Base-by-base conservation (phyloP, 2,797 vertebrate genomes). In the Vultur gryphus region DNA sequence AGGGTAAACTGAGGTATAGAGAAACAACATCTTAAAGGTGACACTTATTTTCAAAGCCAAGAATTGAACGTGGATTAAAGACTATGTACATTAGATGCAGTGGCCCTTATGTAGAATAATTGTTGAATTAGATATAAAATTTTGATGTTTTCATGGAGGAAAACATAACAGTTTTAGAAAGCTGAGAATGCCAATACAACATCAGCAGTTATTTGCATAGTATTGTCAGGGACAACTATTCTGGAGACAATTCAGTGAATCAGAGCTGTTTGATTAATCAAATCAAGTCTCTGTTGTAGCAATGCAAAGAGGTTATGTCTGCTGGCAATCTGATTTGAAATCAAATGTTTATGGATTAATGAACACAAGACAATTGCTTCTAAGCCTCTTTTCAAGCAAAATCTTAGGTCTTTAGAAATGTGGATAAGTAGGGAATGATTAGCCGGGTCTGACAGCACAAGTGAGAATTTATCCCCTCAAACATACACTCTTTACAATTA, bases 181-280 rank as follows among this genome's bases (percentile, higher is more conserved):
- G 55, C 52, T 76, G 43, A 89, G 54, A 26, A 84, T 73, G 58
- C 62, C 88, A 94, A 48, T 58, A 72, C 20, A 87, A 43, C 69
- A 71, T 75, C 82, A 95, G 67, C 62, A 84, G n/a, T 70, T 94
- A 84, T 93, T 97, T 96, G 87, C 81, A 61, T 93, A 86, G 62
- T 62, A 93, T 93, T 97, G 86, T 96, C 70, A 91, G 76, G 87
- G 84, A 91, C 72, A 96, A 14, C 81, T 87, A 80, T 96, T 97
- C 85, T 90, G 89, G 64, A 95, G 91, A 97, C 93, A 98, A 96
- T 97, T 82, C 37, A 95, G 66, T 84, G 90, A 98, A 97, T 97
- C 95, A 96, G 92, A 97, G 85, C 83, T 91, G 72, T 97, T 97
- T 97, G 97, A 97, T 98, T 98, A 98, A 97, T 98, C 96, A 97